Percentiles rank a stretch among this genome's conserved stretches.
These are phyloP conservation scores for Dryobotodes eremita DNA, from an alignment of 2,888 invertebrate genomes.

Conservation along the genomic window DNA sequence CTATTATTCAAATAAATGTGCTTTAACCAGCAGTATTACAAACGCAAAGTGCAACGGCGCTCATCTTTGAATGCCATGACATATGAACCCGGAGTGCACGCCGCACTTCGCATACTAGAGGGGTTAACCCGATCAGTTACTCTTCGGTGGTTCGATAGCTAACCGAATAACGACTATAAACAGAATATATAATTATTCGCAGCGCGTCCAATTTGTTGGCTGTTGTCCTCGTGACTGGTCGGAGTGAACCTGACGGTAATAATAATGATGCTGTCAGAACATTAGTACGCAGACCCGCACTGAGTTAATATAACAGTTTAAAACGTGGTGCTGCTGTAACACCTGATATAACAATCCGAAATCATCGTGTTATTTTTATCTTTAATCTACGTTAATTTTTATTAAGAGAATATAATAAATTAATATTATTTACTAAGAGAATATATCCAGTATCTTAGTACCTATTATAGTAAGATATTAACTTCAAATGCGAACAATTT, in stretches of 20 bases:
- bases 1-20: not conserved
- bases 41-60: not conserved
- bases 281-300: constrained; percentile 40
- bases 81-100: constrained; percentile 44
- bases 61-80: constrained; percentile 51
- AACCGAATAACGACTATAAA: constrained; percentile 48
- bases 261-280: constrained; percentile 44
- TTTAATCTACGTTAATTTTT: not conserved
- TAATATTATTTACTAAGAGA: not conserved
- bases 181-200: constrained; percentile 52
- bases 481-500: not conserved
- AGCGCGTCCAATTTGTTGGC: constrained; percentile 51
- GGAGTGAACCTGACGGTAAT: constrained; percentile 35
- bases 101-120: constrained; percentile 8
- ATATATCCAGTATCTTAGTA: not conserved
- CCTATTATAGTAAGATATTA: not conserved
- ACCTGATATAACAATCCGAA: constrained; percentile 24
- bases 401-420: not conserved
- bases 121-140: constrained; percentile 31
- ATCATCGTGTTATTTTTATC: not conserved
- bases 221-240: constrained; percentile 45
- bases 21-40: not conserved
- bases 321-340: constrained; percentile 20
- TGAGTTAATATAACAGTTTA: constrained; percentile 35
- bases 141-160: constrained; percentile 27